These are phyloP conservation scores for Esperia sulphurella DNA, from an alignment of 2,888 invertebrate species.

Conservation along the genomic window DNA sequence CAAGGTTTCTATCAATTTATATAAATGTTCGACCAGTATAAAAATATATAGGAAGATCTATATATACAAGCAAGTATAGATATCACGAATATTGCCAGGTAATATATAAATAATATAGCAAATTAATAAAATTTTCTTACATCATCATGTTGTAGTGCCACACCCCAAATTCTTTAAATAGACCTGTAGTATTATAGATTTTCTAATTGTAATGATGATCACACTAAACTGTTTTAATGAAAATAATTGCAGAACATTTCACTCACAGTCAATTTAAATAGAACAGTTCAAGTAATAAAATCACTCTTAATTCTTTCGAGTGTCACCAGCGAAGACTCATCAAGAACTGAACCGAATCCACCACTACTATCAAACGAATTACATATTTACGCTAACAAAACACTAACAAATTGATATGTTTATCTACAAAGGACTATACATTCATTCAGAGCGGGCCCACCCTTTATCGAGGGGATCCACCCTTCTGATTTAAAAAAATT, in stretches of 20 bases:
- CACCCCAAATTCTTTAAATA: too few species aligned
- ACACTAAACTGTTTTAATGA: not conserved
- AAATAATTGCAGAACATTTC: not conserved
- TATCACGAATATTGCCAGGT: too few species aligned
- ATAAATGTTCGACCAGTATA: too few species aligned
- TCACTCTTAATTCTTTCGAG: conserved; percentile 46
- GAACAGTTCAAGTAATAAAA: conserved; percentile 28
- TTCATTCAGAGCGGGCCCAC: conserved; percentile 69
- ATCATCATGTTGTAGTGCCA: not conserved
- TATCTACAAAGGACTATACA: conserved; percentile 76
- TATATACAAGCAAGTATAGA: too few species aligned
- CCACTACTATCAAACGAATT: conserved; percentile 56
- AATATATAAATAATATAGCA: too few species aligned
- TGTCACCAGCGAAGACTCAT: conserved; percentile 55
- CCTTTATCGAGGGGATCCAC: conserved; percentile 74
- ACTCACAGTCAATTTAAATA: conserved; percentile 5
- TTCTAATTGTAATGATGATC: not conserved
- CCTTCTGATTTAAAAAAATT: conserved; percentile 73
- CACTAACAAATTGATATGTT: conserved; percentile 79
- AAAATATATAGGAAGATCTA: too few species aligned
- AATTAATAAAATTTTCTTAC: not conserved
- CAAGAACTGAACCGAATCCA: conserved; percentile 50
- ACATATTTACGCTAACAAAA: conserved; percentile 71
- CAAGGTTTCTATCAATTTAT: too few species aligned
- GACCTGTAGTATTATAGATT: too few species aligned